Base-by-base conservation (phyloP, 2,113 vertebrate genomes). In the Brachionichthys hirsutus region DNA sequence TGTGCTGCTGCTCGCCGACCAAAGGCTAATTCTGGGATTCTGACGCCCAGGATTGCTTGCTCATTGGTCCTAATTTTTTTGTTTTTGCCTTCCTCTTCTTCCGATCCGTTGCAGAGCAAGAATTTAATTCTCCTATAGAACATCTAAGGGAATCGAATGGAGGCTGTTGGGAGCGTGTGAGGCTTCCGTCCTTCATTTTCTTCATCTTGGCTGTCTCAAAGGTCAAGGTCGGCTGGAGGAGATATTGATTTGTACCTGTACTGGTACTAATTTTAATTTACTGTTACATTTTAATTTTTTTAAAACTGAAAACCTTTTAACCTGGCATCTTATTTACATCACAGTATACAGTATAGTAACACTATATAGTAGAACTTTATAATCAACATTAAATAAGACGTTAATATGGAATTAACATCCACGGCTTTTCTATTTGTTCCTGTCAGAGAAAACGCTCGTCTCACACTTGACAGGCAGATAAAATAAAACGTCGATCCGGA, bases 401-500 rank as follows among this genome's bases (percentile, higher is more conserved):
- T 59, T 51, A 54, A 70, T 58, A 72, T 34, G 30, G 64, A 73
- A 84, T 85, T 81, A 88, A 77, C 73, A 78, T 67, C 69, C 12
- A 12, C 45, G 52, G 45, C 64, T 75, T 83, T 58, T 52, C 41
- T 66, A 58, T 66, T 67, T 59, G 54, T 62, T 43, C 52, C 53
- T 54, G 51, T 36, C 9, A 7, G 17, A 48, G 62, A 47, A 53
- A 3, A n/a, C n/a, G 12, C 51, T 67, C 48, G 64, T 69, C 75
- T 66, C 42, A 35, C 43, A 65, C 42, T 49, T 68, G 78, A 82
- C 81, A 69, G 60, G 63, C 75, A 82, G 84, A 86, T 86, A 72
- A 87, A 88, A 89, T 89, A 71, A 89, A 87, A 80, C 81, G 90
- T 88, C 84, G 88, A 89, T 84, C 35, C 17, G 30, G 68, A 76